Evolutionary conservation across 2,113 vertebrate genomes (phyloP).

Genomic region (Turnix velox): DNA sequence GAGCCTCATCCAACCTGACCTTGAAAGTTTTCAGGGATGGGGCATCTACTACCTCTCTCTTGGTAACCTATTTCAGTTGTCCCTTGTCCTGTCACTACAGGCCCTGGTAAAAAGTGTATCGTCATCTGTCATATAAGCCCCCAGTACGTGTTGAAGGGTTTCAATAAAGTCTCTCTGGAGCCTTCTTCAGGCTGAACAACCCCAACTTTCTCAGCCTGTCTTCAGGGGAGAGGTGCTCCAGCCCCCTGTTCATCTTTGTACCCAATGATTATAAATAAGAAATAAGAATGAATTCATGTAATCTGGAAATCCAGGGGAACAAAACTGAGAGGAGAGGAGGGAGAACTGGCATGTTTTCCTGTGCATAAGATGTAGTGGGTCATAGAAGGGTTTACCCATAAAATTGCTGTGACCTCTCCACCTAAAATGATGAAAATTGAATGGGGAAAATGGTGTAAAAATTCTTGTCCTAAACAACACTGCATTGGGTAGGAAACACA

Average conservation of each 20-base stretch:
- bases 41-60: neutral
- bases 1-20: neutral
- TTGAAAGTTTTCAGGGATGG: neutral
- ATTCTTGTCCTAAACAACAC: neutral
- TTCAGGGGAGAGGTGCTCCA: neutral
- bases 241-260: rapidly evolving
- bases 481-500: neutral
- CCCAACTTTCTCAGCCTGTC: neutral
- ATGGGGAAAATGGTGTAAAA: neutral
- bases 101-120: neutral
- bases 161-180: neutral
- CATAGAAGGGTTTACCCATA: neutral
- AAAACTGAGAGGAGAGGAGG: neutral
- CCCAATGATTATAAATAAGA: neutral
- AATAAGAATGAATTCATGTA: neutral
- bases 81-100: neutral
- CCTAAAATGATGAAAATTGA: neutral
- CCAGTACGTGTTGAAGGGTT: neutral
- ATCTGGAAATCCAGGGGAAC: neutral
- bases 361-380: neutral
- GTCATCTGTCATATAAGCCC: neutral
- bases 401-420: neutral
- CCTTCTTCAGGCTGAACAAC: neutral
- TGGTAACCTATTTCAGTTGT: neutral
- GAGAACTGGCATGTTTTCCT: neutral